Base-by-base conservation (phyloP, 2,888 invertebrate genomes). In the Epicampocera succincta region DNA sequence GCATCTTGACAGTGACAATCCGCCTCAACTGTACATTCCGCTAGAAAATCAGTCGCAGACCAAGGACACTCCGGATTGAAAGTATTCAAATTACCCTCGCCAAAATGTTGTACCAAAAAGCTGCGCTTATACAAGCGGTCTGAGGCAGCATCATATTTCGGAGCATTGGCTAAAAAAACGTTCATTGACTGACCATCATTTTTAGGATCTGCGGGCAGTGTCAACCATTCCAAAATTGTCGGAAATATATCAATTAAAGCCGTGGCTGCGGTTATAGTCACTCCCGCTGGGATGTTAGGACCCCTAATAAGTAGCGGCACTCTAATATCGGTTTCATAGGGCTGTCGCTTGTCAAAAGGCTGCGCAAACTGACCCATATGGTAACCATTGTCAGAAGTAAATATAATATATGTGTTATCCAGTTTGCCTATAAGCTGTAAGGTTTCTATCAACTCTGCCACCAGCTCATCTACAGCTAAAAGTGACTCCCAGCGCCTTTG, bases 291-390 rank as follows among this genome's bases (percentile, higher is more conserved):
- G 12, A 97, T 91, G 1, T 92, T 92, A 0, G 98, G 97, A 0
- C 90, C 98, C 56, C 94, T 92, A 2, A 98, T 93, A 58, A 97
- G 87, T 4, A 98, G 92, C 0, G 98, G 98, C 0, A 98, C 94
- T 85, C 94, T 93, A 52, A 97, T 94, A 87, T 98, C 98, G 0
- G 96, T 95, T 88, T 98, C 97, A 90, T 98, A 98, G 0, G 96
- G 96, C 87, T 97, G 97, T 1, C 98, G 92, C 88, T 98, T 98
- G 90, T 98, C 98, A 91, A 94, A 94, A 0, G 97, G 95, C 91
- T 96, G 94, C 2, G 95, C 94, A 91, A 97, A 97, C 91, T 98
- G 97, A 12, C 97, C 97, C 85, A 98, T 92, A 91, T 98, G 98
- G 90, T 95, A 98, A 21, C 98, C 98, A 91, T 98, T 97, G 88